Evolutionary conservation across 1,140 invertebrate genomes (phyloP), one percentile per base, ranked within the genome.

Genomic region (Protaetia brevitarsis): DNA sequence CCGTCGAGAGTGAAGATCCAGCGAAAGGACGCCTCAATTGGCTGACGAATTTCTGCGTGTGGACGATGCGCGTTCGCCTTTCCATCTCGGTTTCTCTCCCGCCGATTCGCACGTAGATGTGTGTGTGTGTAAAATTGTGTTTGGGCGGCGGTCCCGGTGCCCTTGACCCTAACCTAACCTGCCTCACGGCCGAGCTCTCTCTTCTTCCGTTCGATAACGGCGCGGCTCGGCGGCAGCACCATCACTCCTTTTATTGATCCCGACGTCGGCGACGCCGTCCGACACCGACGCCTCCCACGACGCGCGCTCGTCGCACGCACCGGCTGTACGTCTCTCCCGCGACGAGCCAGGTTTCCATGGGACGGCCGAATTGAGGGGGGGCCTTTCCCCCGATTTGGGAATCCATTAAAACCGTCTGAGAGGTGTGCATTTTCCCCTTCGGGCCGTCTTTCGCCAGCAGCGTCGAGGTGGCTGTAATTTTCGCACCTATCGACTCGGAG

Each of bases 131-230:
- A 45, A 19, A 16, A 45, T 45, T 45, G 41, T 45, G 41, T 45
- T 45, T 45, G 41, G 41, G 41, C 41, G 41, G 41, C 41, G 41
- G 41, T 21, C 16, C 41, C 41, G 41, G 41, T 45, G 41, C 16
- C 41, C 41, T 45, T 45, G 41, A 45, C 41, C 41, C 41, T 45
- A 45, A 45, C 41, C 41, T 45, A 45, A 45, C 41, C 41, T 45
- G 41, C 41, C 41, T 45, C 41, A 45, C 41, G 41, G 41, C 41
- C 37, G 37, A 41, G 19, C 37, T 13, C 37, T 41, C 37, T 41
- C n/a, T n/a, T n/a, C n/a, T 41, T 16, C 37, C 41, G 41, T 45
- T 45, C 41, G 16, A 45, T 19, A 45, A 21, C 41, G 41, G 41
- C n/a, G 41, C 13, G 41, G 41, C 41, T 45, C 23, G 41, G 2